Percentiles rank a stretch among this genome's conserved stretches.
phyloP scores from a whole-genome alignment of 1,140 invertebrate species.

The Rhysida immarginata region DNA sequence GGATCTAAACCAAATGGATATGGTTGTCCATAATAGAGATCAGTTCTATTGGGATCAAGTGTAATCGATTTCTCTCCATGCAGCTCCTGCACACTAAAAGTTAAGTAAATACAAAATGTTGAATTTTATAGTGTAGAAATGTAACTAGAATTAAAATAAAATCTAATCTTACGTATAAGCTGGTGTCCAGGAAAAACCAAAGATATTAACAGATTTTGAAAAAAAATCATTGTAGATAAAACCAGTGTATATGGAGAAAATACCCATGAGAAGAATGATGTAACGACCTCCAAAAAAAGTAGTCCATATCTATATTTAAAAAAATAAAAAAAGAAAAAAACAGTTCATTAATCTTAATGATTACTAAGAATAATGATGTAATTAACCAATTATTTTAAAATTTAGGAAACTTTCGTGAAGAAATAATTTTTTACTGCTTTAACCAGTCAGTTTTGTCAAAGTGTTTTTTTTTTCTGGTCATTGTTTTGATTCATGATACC shows the following conservation, averaged over 20 bases:
- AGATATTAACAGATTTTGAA: slow-evolving; percentile 89
- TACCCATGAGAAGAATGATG: slow-evolving; percentile 91
- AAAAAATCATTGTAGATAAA: slow-evolving; percentile 97
- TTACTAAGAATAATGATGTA: too few relatives aligned
- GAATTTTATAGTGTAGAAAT: too few relatives aligned
- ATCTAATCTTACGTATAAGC: background rate
- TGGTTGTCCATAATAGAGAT: slow-evolving; percentile 13
- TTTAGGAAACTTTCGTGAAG: too few relatives aligned
- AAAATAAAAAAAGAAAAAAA: too few relatives aligned
- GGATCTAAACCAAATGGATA: slow-evolving; percentile 26
- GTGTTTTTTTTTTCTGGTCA: too few relatives aligned
- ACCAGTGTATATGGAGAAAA: slow-evolving; percentile 94
- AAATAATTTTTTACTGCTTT: too few relatives aligned
- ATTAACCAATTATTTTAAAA: too few relatives aligned
- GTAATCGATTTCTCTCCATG: background rate
- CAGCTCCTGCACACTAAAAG: slow-evolving; percentile 6
- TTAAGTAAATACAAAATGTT: background rate
- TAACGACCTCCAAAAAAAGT: slow-evolving; percentile 97
- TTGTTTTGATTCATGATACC: too few relatives aligned
- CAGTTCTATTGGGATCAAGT: slow-evolving; percentile 2
- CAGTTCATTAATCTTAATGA: slow-evolving; percentile 17
- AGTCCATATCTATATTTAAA: slow-evolving; percentile 79
- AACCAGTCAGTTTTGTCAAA: too few relatives aligned
- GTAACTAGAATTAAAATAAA: too few relatives aligned
- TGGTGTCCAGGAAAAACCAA: slow-evolving; percentile 71